Evolutionary conservation across 2,888 invertebrate genomes (phyloP).

Genomic region (Adela reaumurella): DNA sequence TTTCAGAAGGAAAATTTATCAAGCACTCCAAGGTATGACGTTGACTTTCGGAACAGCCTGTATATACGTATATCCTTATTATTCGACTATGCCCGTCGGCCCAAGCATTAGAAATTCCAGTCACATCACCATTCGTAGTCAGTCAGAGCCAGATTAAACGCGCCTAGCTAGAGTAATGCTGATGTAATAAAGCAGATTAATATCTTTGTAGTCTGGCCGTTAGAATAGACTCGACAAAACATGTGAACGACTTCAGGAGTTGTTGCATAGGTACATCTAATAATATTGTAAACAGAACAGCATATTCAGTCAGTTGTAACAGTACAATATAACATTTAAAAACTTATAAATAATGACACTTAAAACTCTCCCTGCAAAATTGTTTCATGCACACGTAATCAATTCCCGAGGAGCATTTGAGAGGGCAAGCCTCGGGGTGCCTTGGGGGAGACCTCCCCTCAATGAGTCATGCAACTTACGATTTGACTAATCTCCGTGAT

Average conservation of each 20-base stretch:
- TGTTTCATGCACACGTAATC: conserved; percentile 3
- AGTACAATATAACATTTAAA: no score
- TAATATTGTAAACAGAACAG: no score
- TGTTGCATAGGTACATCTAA: no score
- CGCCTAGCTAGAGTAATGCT: neutral
- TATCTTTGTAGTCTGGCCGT: neutral
- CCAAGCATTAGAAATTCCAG: neutral
- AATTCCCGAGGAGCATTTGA: conserved; percentile 1
- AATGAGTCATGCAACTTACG: conserved; percentile 40
- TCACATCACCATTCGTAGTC: neutral
- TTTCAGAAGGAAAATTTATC: no score
- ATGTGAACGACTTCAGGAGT: no score
- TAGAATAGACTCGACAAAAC: no score
- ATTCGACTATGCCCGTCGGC: no score
- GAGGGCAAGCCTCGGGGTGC: conserved; percentile 1
- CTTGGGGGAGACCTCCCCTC: neutral
- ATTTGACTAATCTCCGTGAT: conserved; percentile 67
- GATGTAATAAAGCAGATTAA: neutral
- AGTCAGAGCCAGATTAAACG: neutral
- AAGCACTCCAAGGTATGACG: no score
- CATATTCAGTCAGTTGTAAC: no score
- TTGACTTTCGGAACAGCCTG: no score
- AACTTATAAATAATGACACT: no score
- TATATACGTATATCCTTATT: no score
- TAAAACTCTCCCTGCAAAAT: neutral